Evolutionary conservation across 2,113 vertebrate genomes (phyloP).

Genomic region (Sporophila hypoxantha): DNA sequence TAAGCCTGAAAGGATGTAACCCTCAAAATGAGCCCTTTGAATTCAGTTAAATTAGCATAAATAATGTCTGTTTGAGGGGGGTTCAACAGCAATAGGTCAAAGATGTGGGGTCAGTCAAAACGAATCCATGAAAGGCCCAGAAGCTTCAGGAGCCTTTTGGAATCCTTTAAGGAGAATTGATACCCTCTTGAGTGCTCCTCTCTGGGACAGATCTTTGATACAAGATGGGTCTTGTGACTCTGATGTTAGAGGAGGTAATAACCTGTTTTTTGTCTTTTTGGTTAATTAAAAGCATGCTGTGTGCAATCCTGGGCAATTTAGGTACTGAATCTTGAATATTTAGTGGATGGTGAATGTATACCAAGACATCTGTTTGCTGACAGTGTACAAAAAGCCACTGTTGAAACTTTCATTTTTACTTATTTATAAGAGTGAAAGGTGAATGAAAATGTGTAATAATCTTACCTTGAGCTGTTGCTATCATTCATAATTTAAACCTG

Average conservation of each 20-base stretch:
- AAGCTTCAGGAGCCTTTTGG: not conserved
- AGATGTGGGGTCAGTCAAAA: not conserved
- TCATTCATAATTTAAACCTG: not conserved
- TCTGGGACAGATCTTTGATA: not conserved
- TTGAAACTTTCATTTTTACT: not conserved
- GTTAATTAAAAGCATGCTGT: not conserved
- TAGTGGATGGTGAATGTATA: not conserved
- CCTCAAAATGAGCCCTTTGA: not conserved
- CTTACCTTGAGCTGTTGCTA: not conserved
- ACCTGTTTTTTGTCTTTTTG: not conserved
- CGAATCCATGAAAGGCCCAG: not conserved
- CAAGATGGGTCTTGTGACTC: not conserved
- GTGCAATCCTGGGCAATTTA: not conserved
- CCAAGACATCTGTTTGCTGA: not conserved
- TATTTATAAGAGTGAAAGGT: not conserved
- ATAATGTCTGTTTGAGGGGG: not conserved
- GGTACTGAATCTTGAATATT: not conserved
- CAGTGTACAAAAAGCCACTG: not conserved
- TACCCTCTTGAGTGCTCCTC: not conserved
- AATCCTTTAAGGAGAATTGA: not conserved
- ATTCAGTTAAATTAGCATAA: not conserved
- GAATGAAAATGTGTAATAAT: not conserved
- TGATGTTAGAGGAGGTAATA: not conserved
- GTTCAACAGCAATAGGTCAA: not conserved
- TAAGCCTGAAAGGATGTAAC: not conserved